Percentiles rank a stretch among this genome's conserved stretches.
Evolutionary conservation across 2,888 invertebrate genomes (phyloP).

Genomic region (Panopea generosa): DNA sequence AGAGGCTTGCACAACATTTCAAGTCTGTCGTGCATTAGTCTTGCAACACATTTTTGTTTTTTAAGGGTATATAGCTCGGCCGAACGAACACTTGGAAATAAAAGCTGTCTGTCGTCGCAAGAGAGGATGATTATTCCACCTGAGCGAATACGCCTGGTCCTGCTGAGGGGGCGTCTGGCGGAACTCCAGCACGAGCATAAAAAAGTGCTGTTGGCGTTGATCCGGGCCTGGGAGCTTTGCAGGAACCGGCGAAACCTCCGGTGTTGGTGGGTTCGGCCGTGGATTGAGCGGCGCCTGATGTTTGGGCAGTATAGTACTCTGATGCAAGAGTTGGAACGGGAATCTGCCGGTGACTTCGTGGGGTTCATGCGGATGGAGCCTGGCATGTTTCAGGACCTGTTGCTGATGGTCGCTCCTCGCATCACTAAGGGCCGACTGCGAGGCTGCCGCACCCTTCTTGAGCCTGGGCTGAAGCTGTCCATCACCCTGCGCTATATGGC

Average conservation of each 20-base stretch:
- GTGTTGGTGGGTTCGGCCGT: neutral
- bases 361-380: neutral
- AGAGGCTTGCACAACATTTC: too few relatives aligned
- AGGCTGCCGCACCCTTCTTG: neutral
- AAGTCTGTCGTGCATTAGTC: too few relatives aligned
- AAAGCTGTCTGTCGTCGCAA: neutral
- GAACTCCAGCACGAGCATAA: neutral
- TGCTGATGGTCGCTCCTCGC: too few relatives aligned
- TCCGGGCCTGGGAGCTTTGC: neutral
- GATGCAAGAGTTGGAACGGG: neutral
- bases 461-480: conserved; percentile 12
- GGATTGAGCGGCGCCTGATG: neutral
- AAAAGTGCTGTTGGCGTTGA: neutral
- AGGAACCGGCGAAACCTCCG: neutral
- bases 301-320: neutral
- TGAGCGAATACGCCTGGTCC: neutral
- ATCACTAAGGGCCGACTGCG: neutral
- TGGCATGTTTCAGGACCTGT: neutral
- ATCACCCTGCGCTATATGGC: conserved; percentile 8
- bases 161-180: neutral
- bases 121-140: neutral
- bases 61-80: neutral
- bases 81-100: neutral
- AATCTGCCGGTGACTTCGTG: neutral
- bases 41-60: too few relatives aligned